These are phyloP conservation scores for Sesia bembeciformis DNA, from an alignment of 2,888 invertebrate genomes.

Conservation along the genomic window DNA sequence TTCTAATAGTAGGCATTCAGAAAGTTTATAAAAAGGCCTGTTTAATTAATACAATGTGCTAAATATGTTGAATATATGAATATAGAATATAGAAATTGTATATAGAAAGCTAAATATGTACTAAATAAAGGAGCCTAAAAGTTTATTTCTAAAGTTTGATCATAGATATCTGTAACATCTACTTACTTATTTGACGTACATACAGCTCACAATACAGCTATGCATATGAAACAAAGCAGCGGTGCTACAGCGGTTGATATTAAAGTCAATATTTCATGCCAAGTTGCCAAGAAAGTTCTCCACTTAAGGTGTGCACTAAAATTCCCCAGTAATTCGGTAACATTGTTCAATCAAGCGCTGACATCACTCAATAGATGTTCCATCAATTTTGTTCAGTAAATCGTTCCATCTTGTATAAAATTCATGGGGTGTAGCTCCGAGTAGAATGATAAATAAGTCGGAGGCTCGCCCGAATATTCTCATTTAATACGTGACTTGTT, in stretches of 20 bases:
- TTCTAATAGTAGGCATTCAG: too few species aligned
- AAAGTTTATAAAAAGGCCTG: too few species aligned
- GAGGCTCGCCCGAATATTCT: slow-evolving; percentile 72
- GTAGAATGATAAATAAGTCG: slow-evolving; percentile 72
- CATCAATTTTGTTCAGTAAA: slow-evolving; percentile 72
- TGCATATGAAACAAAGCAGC: background rate
- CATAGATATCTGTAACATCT: too few species aligned
- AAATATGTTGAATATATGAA: too few species aligned
- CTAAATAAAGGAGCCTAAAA: too few species aligned
- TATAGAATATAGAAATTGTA: too few species aligned
- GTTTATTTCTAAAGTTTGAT: too few species aligned
- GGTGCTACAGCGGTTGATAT: background rate
- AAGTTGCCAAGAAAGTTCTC: background rate
- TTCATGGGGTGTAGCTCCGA: slow-evolving; percentile 70
- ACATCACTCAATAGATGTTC: slow-evolving; percentile 66
- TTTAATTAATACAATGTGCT: too few species aligned
- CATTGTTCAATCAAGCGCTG: slow-evolving; percentile 56
- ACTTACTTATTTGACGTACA: background rate
- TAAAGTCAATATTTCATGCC: background rate
- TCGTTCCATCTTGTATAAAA: slow-evolving; percentile 74
- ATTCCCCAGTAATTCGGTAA: slow-evolving; percentile 14
- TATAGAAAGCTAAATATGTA: too few species aligned
- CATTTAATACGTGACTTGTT: slow-evolving; percentile 74
- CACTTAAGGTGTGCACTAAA: background rate
- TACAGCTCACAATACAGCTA: background rate